Evolutionary conservation across 2,113 vertebrate species (phyloP).

Genomic region (Irena cyanogastra): DNA sequence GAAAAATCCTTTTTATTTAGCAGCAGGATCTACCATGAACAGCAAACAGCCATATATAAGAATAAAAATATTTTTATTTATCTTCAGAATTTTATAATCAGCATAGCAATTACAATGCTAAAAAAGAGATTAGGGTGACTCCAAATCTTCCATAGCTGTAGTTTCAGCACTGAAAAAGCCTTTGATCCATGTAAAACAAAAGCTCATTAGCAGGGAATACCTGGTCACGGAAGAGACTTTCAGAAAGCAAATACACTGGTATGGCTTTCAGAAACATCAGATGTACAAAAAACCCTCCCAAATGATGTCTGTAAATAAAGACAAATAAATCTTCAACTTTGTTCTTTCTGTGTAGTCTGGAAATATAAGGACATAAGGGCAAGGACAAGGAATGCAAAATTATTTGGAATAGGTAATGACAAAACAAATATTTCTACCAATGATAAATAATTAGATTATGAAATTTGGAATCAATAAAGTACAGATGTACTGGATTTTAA

Average conservation of each 20-base stretch:
- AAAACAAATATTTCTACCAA: neutral
- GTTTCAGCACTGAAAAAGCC: neutral
- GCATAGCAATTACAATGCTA: neutral
- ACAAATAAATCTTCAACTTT: neutral
- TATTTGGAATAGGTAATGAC: neutral
- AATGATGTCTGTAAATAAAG: neutral
- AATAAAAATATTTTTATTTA: neutral
- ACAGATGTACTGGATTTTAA: neutral
- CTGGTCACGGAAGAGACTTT: neutral
- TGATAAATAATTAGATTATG: neutral
- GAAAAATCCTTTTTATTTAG: neutral
- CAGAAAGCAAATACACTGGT: neutral
- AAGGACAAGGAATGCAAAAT: neutral
- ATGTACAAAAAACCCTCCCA: neutral
- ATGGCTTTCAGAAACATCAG: neutral
- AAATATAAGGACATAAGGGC: neutral
- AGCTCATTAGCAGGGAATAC: neutral
- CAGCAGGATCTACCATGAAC: neutral
- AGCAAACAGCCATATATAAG: neutral
- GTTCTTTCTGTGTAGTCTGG: neutral
- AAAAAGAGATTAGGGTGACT: neutral
- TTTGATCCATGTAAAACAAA: neutral
- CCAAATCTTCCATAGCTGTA: neutral
- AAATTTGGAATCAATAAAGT: neutral
- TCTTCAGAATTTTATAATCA: neutral